phyloP scores from a whole-genome alignment of 2,888 invertebrate genomes.

The Dorcus hopei region DNA sequence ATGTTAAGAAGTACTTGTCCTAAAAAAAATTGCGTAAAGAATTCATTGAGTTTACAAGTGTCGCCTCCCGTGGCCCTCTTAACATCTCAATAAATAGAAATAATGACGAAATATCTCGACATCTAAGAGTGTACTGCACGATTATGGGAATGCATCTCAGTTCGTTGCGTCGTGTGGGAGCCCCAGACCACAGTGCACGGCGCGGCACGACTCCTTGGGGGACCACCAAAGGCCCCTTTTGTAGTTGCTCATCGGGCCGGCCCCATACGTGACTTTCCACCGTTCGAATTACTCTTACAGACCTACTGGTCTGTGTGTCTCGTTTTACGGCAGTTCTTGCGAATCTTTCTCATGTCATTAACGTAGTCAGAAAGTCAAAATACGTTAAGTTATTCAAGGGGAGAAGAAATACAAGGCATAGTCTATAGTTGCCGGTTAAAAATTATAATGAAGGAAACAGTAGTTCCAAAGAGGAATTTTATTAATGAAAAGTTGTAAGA shows the following conservation, averaged over 20 bases:
- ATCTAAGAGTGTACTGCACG: not conserved
- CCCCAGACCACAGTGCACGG: constrained; percentile 34
- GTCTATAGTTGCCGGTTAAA: no score
- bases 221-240: constrained; percentile 26
- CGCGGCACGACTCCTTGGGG: constrained; percentile 24
- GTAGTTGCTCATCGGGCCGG: constrained; percentile 25
- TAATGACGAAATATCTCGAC: constrained; percentile 10
- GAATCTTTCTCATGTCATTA: constrained; percentile 16
- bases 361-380: not conserved
- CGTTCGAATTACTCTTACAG: constrained; percentile 5
- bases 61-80: constrained; percentile 2
- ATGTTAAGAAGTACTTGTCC: not conserved
- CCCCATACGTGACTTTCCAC: constrained; percentile 12
- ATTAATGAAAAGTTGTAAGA: no score
- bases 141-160: constrained; percentile 26
- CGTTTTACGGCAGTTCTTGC: constrained; percentile 7
- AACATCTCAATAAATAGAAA: constrained; percentile 9
- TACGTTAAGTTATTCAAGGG: no score
- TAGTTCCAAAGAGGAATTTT: no score
- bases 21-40: not conserved
- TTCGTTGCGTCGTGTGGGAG: constrained; percentile 40
- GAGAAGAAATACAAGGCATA: no score
- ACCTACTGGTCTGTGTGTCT: constrained; percentile 14
- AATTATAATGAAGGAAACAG: no score
- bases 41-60: constrained; percentile 1